phyloP scores from a whole-genome alignment of 2,113 vertebrate species.

The Pelecanoides urinatrix region DNA sequence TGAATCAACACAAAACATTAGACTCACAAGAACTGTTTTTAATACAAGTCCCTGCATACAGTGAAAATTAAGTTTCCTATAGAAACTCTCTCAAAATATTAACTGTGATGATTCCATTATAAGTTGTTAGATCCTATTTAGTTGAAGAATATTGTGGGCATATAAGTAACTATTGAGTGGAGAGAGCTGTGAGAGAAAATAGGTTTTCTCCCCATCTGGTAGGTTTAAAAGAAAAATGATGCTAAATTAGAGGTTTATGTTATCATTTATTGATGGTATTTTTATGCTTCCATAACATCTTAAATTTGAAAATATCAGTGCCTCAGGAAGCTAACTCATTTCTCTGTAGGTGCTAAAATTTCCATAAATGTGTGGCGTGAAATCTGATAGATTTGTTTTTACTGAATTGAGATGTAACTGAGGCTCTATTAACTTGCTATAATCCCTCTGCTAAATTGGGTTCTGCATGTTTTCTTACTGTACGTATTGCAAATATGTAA shows the following conservation, averaged over 20 bases:
- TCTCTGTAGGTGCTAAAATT: conserved; percentile 9
- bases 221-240: neutral
- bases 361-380: neutral
- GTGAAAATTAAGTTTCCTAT: neutral
- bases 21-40: neutral
- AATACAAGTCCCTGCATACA: neutral
- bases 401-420: neutral
- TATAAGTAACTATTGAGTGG: neutral
- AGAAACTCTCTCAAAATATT: neutral
- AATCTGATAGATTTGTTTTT: conserved; percentile 1
- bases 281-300: neutral
- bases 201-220: neutral
- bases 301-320: neutral
- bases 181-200: neutral
- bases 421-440: neutral
- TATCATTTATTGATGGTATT: neutral
- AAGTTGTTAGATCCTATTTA: neutral
- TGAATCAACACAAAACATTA: neutral
- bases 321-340: neutral
- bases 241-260: neutral
- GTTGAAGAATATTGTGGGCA: neutral
- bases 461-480: neutral
- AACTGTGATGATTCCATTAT: neutral
- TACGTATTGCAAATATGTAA: neutral
- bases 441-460: neutral